These are phyloP conservation scores for Philereme transversata DNA, from an alignment of 2,888 invertebrate species.

Conservation along the genomic window DNA sequence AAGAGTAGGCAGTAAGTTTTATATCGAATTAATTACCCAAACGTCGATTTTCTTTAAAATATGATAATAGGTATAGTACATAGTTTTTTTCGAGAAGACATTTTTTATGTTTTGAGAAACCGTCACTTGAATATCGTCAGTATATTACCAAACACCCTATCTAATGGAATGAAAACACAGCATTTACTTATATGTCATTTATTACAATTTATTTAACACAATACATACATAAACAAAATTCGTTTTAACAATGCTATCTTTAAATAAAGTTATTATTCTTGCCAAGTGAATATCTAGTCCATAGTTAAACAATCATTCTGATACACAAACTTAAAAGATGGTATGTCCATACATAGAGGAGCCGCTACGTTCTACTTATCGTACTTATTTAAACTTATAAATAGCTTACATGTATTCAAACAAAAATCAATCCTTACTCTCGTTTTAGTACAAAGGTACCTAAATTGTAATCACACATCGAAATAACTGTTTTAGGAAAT, in stretches of 20 bases:
- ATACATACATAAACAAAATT: conserved; percentile 29
- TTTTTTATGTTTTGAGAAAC: no score
- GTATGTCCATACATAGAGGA: conserved; percentile 1
- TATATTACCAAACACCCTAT: no score
- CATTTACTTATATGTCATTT: conserved; percentile 32
- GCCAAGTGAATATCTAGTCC: conserved; percentile 16
- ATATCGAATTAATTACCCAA: no score
- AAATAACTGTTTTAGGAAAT: background rate
- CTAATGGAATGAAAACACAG: background rate
- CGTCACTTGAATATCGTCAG: no score
- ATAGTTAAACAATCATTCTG: conserved; percentile 8
- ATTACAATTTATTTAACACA: conserved; percentile 37
- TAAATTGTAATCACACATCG: background rate
- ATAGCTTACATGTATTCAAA: conserved; percentile 16
- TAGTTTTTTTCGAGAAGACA: no score
- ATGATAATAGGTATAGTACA: no score
- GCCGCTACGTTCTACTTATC: conserved; percentile 12
- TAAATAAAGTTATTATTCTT: conserved; percentile 10
- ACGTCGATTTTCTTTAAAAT: no score
- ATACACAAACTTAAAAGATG: conserved; percentile 21
- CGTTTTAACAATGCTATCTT: conserved; percentile 18
- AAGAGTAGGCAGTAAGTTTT: no score
- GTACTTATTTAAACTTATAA: conserved; percentile 7
- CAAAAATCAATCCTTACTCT: conserved; percentile 7
- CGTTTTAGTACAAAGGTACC: background rate